Base-by-base conservation (phyloP, 2,888 invertebrate genomes). In the Byasa hedistus region DNA sequence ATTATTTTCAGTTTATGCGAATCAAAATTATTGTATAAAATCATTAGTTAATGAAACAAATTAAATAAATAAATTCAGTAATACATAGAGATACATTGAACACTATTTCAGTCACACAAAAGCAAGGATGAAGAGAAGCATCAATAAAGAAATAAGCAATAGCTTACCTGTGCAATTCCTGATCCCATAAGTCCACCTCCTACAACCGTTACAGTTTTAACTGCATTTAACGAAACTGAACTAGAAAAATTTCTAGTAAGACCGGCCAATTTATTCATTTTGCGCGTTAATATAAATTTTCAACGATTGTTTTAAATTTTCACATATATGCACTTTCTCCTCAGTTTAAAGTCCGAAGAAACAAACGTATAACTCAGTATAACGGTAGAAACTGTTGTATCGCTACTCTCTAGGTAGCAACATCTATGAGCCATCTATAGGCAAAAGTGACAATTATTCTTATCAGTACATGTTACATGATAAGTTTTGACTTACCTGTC, bases 111-210 rank as follows among this genome's bases (percentile, higher is more conserved):
- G 10, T 10, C 7, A 10, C 10, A 32, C 10, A 44, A 44, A 4
- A 44, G 44, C 17, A 15, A 44, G 44, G 17, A 17, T 15, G 4
- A 15, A 44, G 15, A 44, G 15, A 44, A 44, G 19, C 32, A 17
- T 44, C 15, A 19, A 44, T 17, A 44, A 44, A 15, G 17, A 44
- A 44, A 10, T 44, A 44, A 19, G 44, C 1, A 44, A 44, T 44
- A 63, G 44, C 78, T 76, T 89, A 96, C 97, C 94, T 98, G 97
- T 57, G 97, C 97, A 75, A 98, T 97, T 61, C 98, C 97, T 57
- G 96, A 94, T 4, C 97, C 97, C 97, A 98, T 97, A 10, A 97
- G 89, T 8, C 97, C 97, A 54, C 96, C 96, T n/a, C 97, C 97
- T 73, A 97, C 94, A 59, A 97, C 94, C 2, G 96, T 95, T 24